Conservation (phyloP, 2,888 invertebrate species). For the Agrochola lota region DNA sequence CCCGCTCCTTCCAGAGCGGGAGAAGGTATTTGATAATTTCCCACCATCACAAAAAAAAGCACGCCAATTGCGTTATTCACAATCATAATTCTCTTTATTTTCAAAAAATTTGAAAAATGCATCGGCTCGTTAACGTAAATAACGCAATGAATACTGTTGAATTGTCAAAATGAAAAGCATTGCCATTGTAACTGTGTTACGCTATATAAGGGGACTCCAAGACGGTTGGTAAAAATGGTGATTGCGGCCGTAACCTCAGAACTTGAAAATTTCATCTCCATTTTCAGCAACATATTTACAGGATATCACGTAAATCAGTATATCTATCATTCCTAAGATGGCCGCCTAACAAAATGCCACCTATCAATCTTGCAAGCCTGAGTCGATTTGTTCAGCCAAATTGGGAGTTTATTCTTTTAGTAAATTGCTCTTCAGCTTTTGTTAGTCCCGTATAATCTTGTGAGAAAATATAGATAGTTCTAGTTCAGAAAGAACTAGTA, state of each 20-base stretch:
- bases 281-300: background rate
- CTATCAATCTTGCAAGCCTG: slow-evolving; percentile 67
- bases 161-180: background rate
- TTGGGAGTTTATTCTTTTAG: slow-evolving; percentile 56
- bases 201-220: background rate
- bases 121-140: background rate
- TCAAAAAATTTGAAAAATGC: background rate
- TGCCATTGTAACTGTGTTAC: background rate
- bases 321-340: slow-evolving; percentile 32
- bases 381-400: slow-evolving; percentile 60
- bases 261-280: background rate
- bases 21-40: too few species aligned
- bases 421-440: slow-evolving; percentile 38
- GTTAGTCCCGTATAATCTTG: slow-evolving; percentile 25
- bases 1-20: too few species aligned
- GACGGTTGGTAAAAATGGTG: background rate
- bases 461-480: slow-evolving; percentile 9
- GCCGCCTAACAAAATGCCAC: slow-evolving; percentile 61
- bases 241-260: too few species aligned
- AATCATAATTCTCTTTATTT: background rate
- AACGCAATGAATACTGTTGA: background rate
- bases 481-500: too few species aligned
- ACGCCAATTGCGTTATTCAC: background rate
- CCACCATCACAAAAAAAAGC: too few species aligned
- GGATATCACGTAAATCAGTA: slow-evolving; percentile 26